These are phyloP conservation scores for Oscheius sp. DNA, from an alignment of 2,888 invertebrate genomes.

Conservation along the genomic window DNA sequence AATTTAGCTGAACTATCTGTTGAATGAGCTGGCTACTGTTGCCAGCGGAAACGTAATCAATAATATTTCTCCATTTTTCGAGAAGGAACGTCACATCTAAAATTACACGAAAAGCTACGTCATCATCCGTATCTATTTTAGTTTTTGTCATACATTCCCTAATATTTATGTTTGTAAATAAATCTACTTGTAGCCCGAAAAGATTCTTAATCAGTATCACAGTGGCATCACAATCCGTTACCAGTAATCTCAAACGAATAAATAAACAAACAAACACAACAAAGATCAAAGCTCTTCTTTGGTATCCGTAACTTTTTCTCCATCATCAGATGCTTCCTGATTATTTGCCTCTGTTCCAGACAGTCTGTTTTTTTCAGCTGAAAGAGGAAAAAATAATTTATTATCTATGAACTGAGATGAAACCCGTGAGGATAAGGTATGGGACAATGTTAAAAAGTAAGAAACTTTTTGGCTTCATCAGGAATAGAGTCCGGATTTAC, in stretches of 20 bases:
- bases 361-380: background rate
- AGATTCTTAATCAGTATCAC: too few species aligned
- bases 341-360: background rate
- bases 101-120: too few species aligned
- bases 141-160: too few species aligned
- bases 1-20: too few species aligned
- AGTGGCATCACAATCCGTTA: too few species aligned
- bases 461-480: conserved; percentile 26
- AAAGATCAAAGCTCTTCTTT: background rate
- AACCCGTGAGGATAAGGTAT: background rate
- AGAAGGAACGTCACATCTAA: too few species aligned
- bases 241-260: background rate
- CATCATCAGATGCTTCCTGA: background rate
- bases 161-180: too few species aligned
- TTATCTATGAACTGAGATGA: background rate
- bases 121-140: too few species aligned
- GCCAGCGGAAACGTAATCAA: too few species aligned
- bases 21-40: too few species aligned
- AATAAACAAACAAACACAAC: background rate
- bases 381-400: background rate
- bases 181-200: too few species aligned
- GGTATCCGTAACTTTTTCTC: background rate
- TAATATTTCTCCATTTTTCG: too few species aligned
- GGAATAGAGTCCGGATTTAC: conserved; percentile 43
- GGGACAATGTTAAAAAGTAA: conserved; percentile 16